These are phyloP conservation scores for Acanthosepion esculentum DNA, from an alignment of 2,888 invertebrate genomes.

Conservation along the genomic window DNA sequence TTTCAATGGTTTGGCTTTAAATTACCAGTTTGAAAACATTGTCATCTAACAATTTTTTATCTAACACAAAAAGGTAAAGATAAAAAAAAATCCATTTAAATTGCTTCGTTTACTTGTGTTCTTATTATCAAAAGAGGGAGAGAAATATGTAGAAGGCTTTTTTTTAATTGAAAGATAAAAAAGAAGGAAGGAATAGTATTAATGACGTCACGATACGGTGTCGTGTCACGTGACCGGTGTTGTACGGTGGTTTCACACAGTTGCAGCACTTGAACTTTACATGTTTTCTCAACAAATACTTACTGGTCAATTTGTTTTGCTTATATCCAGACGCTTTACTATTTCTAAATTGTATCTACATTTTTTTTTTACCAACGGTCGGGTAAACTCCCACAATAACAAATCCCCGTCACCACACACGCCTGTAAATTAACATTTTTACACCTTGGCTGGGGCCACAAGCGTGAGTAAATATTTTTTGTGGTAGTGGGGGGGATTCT, in stretches of 20 bases:
- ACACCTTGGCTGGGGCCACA: slow-evolving; percentile 22
- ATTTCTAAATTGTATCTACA: neutral
- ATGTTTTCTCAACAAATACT: neutral
- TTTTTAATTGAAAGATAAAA: neutral
- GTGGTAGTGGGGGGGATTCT: neutral
- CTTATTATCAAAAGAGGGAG: neutral
- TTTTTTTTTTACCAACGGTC: neutral
- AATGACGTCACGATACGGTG: slow-evolving; percentile 14
- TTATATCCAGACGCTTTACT: neutral
- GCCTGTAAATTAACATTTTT: neutral
- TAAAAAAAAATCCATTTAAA: no score
- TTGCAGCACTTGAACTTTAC: neutral
- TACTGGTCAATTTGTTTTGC: slow-evolving; percentile 13
- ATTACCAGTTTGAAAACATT: no score
- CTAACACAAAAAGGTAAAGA: no score
- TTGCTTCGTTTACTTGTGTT: no score
- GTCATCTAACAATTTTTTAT: no score
- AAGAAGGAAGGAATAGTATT: neutral
- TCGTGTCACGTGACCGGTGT: slow-evolving; percentile 33
- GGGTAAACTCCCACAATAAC: no score
- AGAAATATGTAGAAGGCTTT: neutral
- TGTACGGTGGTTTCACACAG: neutral
- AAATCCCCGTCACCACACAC: neutral
- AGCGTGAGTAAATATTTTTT: slow-evolving; percentile 15
- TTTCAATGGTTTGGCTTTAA: no score